Base-by-base conservation (phyloP, 2,888 invertebrate species). In the Meiosimyza decipiens region DNA sequence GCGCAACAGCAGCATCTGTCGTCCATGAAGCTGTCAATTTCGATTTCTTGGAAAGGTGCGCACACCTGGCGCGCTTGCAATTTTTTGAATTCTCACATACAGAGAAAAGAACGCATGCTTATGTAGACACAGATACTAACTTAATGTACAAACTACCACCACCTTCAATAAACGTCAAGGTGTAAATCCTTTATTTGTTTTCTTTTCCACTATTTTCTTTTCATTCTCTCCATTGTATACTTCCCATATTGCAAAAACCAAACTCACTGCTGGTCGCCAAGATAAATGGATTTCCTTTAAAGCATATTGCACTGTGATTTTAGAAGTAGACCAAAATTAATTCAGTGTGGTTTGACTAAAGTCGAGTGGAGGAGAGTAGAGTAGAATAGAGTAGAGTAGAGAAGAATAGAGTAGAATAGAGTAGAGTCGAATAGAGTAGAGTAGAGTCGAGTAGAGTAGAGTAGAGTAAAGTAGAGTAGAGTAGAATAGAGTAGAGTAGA, bases 141-240 rank as follows among this genome's bases (percentile, higher is more conserved):
- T 6, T n/a, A 15, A 11, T 33, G 11, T 33, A 16, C 47, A 33
- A 62, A 13, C 47, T 16, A n/a, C 47, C 63, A n/a, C 15, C 47
- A 11, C 11, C 62, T 16, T 33, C 62, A 62, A 62, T 62, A 62
- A 62, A 62, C 62, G 62, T 62, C 62, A 62, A 62, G 33, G 62
- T 62, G 62, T 62, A 40, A 62, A 62, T 62, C 47, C 62, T 62
- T 62, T 62, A 5, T 40, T 40, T 62, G 15, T 22, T 59, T 28
- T 22, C 22, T 1, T 22, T 33, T 5, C 9, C 40, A 40, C 9
- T 40, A 9, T 9, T 40, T 40, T 40, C 9, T 40, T 40, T 40
- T 40, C 9, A 9, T 40, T 40, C 40, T 9, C 40, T 40, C 40
- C 9, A 40, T 40, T 40, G 40, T 40, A 40, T 40, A 2, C 9